These are phyloP conservation scores for Platysteira castanea DNA, from an alignment of 2,113 vertebrate species.

Conservation along the genomic window DNA sequence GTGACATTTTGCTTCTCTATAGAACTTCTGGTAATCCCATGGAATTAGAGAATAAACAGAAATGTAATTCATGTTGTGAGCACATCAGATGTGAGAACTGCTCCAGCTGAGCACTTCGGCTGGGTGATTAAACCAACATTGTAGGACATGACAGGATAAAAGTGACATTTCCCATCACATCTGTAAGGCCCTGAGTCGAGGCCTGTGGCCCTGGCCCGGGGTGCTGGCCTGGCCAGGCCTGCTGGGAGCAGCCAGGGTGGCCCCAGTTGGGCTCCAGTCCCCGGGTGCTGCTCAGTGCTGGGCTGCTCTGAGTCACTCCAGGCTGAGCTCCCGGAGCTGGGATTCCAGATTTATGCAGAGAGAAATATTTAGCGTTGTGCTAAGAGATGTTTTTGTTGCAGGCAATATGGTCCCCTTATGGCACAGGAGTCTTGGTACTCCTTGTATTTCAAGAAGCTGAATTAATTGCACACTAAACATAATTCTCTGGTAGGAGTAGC, in stretches of 20 bases:
- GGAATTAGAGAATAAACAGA: neutral
- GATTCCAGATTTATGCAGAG: conserved; percentile 51
- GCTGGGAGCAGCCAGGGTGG: rapidly evolving
- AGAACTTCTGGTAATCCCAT: neutral
- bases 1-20: neutral
- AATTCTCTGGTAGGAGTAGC: conserved; percentile 35
- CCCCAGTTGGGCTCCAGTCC: rapidly evolving
- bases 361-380: conserved; percentile 57
- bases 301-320: neutral
- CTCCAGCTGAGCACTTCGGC: neutral
- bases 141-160: rapidly evolving
- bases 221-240: neutral
- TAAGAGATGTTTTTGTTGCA: conserved; percentile 50
- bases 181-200: neutral
- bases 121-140: neutral
- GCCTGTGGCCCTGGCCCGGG: neutral
- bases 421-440: conserved; percentile 32
- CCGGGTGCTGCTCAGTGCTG: neutral
- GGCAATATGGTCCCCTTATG: conserved; percentile 61
- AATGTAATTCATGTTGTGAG: neutral
- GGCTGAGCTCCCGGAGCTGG: neutral
- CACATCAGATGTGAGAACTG: neutral
- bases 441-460: conserved; percentile 5
- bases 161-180: neutral
- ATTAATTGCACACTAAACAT: conserved; percentile 26